Conservation (phyloP, 2,113 vertebrate genomes). For the Mobula hypostoma region DNA sequence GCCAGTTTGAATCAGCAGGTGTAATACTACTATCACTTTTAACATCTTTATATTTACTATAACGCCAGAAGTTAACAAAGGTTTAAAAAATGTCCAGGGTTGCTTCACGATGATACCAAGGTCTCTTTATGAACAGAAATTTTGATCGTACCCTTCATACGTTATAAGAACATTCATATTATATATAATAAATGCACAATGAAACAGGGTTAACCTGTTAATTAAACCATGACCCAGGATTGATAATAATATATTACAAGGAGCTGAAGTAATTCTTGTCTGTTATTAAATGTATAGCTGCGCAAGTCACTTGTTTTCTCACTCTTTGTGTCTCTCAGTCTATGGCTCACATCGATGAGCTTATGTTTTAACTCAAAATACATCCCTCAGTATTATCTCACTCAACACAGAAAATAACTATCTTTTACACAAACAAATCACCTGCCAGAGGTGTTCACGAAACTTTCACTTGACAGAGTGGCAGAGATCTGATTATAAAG, state of each 20-base stretch:
- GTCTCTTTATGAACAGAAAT: neutral
- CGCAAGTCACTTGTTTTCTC: neutral
- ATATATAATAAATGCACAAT: neutral
- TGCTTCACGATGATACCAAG: neutral
- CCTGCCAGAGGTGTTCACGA: neutral
- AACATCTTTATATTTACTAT: neutral
- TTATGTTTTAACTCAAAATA: neutral
- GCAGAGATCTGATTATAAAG: neutral
- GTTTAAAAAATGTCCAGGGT: neutral
- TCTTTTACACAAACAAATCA: neutral
- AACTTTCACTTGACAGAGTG: neutral
- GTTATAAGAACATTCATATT: neutral
- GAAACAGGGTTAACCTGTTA: neutral
- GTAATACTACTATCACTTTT: neutral
- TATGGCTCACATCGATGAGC: neutral
- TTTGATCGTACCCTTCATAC: neutral
- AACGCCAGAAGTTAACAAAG: neutral
- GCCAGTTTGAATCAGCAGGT: neutral
- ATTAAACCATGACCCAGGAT: too few relatives aligned
- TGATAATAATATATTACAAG: neutral
- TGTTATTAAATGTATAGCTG: neutral
- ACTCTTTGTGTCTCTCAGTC: neutral
- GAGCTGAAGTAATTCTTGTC: neutral
- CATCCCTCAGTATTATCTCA: neutral
- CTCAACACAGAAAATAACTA: neutral